phyloP scores from a whole-genome alignment of 2,888 invertebrate genomes.

The Alloscopus bannaensis region DNA sequence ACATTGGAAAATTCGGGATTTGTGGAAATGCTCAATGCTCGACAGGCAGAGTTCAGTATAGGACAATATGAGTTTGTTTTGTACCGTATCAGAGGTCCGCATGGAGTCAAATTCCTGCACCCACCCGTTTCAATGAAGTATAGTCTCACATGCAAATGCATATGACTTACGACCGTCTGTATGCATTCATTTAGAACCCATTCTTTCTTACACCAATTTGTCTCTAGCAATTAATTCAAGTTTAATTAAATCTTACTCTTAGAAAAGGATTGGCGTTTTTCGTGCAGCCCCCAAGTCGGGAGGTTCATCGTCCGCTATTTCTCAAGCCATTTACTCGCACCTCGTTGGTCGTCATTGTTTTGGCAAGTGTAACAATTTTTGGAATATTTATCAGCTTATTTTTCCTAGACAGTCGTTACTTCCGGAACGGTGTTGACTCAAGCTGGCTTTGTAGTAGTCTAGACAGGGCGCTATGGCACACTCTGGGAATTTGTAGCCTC shows the following conservation, averaged over 20 bases:
- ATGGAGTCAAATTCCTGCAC: constrained; percentile 35
- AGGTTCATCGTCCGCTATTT: background rate
- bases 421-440: too few relatives aligned
- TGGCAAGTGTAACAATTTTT: too few relatives aligned
- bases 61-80: constrained; percentile 38
- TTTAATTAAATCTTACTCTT: constrained; percentile 1
- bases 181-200: too few relatives aligned
- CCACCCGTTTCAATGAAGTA: constrained; percentile 2
- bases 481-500: too few relatives aligned
- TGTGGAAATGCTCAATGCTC: background rate
- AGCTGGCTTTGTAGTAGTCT: too few relatives aligned
- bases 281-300: constrained; percentile 14
- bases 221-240: background rate
- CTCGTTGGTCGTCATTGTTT: too few relatives aligned
- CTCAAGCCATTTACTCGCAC: background rate
- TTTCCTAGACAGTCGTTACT: too few relatives aligned
- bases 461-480: too few relatives aligned
- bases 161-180: background rate
- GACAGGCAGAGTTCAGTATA: constrained; percentile 16
- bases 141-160: background rate
- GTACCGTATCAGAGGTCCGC: constrained; percentile 19
- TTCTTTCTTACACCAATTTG: too few relatives aligned
- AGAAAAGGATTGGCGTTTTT: constrained; percentile 29
- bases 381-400: too few relatives aligned
- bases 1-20: constrained; percentile 4